Evolutionary conservation across 2,113 vertebrate genomes (phyloP).

Genomic region (Plectropomus leopardus): DNA sequence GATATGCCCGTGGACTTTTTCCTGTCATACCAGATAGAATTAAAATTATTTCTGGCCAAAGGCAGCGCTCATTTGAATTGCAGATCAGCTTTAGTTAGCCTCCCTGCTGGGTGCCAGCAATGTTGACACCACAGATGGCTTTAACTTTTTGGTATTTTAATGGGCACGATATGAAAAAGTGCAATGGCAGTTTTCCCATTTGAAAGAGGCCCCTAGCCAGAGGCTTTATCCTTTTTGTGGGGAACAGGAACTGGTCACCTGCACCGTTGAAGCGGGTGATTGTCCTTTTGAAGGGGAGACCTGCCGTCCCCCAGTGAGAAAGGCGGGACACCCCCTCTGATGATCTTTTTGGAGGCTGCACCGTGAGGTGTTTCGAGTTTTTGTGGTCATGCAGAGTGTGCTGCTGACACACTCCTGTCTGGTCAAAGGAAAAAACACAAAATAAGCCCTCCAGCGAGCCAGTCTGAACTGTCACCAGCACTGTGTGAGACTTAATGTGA

Average conservation of each 20-base stretch:
- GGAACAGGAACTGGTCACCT: slow-evolving; percentile 44
- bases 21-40: slow-evolving; percentile 28
- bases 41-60: slow-evolving; percentile 57
- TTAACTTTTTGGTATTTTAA: slow-evolving; percentile 73
- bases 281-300: slow-evolving; percentile 17
- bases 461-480: slow-evolving; percentile 7
- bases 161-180: slow-evolving; percentile 70
- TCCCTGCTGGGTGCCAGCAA: slow-evolving; percentile 58
- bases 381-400: slow-evolving; percentile 28
- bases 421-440: slow-evolving; percentile 32
- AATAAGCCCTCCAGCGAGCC: slow-evolving; percentile 21
- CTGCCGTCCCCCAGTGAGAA: neutral
- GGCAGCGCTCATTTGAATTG: slow-evolving; percentile 62
- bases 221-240: slow-evolving; percentile 34
- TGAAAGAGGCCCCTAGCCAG: slow-evolving; percentile 38
- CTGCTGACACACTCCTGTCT: slow-evolving; percentile 48
- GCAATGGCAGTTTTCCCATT: slow-evolving; percentile 69
- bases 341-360: slow-evolving; percentile 17
- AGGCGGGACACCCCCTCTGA: slow-evolving; percentile 13
- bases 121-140: slow-evolving; percentile 79
- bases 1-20: neutral
- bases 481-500: slow-evolving; percentile 15
- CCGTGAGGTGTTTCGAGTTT: slow-evolving; percentile 17
- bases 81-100: slow-evolving; percentile 63
- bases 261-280: slow-evolving; percentile 28